Evolutionary conservation across 2,888 invertebrate species (phyloP).

Genomic region (Leptinotarsa peninsularis): DNA sequence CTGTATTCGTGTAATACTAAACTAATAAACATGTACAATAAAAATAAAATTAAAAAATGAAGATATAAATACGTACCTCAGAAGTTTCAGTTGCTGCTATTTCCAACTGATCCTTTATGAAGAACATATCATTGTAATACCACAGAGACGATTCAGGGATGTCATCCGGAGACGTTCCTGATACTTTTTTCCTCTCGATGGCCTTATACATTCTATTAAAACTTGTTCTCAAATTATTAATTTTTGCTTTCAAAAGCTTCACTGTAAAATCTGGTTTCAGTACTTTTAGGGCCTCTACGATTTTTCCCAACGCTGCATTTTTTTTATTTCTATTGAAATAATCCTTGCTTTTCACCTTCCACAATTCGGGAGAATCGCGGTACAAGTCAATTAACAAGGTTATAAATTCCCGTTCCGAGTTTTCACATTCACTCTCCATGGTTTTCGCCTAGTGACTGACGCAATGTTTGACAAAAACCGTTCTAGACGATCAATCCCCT

Average conservation of each 20-base stretch:
- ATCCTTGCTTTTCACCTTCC: slow-evolving; percentile 21
- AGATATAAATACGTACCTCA: not conserved
- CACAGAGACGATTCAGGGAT: slow-evolving; percentile 34
- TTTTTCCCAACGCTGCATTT: slow-evolving; percentile 12
- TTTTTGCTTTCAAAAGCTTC: slow-evolving; percentile 24
- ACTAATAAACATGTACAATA: not conserved
- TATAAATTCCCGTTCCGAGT: too few species aligned
- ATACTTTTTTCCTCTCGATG: not conserved
- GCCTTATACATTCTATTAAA: slow-evolving; percentile 7
- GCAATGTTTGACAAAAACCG: too few species aligned
- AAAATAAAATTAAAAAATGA: slow-evolving; percentile 13
- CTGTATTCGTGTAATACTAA: not conserved
- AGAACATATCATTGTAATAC: slow-evolving; percentile 22
- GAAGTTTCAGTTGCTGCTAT: slow-evolving; percentile 26
- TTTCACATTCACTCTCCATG: too few species aligned
- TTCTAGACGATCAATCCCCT: too few species aligned
- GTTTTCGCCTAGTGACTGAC: too few species aligned
- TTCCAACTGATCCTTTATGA: slow-evolving; percentile 27
- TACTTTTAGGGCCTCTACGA: slow-evolving; percentile 24
- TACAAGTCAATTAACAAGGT: too few species aligned
- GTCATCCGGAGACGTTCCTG: slow-evolving; percentile 11
- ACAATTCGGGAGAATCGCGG: too few species aligned
- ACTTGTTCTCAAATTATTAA: slow-evolving; percentile 16
- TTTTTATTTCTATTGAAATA: slow-evolving; percentile 23
- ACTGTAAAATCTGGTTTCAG: slow-evolving; percentile 18